Evolutionary conservation across 2,113 vertebrate species (phyloP).

Genomic region (Polyodon spathula): DNA sequence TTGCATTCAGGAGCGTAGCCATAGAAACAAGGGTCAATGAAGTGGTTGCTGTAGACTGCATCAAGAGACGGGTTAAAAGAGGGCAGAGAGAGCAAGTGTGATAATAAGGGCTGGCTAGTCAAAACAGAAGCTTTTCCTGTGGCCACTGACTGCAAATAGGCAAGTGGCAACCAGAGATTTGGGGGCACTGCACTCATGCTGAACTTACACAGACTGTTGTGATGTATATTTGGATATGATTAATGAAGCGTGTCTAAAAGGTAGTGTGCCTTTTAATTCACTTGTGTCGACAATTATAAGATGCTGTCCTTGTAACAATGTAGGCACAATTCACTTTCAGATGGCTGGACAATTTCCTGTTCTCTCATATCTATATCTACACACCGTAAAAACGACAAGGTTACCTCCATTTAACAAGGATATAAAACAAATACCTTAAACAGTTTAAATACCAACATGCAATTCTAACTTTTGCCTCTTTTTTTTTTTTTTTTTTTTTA

Average conservation of each 20-base stretch:
- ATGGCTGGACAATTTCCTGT: slow-evolving; percentile 14
- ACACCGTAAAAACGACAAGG: not conserved
- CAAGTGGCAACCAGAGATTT: not conserved
- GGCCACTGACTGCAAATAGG: not conserved
- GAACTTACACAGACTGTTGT: not conserved
- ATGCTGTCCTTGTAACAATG: not conserved
- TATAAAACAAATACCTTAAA: not conserved
- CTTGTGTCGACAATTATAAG: not conserved
- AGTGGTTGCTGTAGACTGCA: not conserved
- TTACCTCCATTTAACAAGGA: not conserved
- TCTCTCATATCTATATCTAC: slow-evolving; percentile 4
- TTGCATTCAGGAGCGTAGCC: slow-evolving; percentile 10
- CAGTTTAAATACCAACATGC: too few species aligned
- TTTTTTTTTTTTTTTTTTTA: too few species aligned
- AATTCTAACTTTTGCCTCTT: too few species aligned
- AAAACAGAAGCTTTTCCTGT: not conserved
- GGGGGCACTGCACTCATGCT: not conserved
- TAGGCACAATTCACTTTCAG: slow-evolving; percentile 21
- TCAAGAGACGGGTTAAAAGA: slow-evolving; percentile 8
- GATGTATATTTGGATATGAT: not conserved
- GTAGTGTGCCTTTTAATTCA: not conserved
- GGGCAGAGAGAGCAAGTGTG: not conserved
- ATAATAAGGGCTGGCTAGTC: not conserved
- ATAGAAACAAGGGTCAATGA: slow-evolving; percentile 15
- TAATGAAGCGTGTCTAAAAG: too few species aligned